Percentiles rank a stretch among this genome's conserved stretches.
These are phyloP conservation scores for Chiropotes sagulatus DNA, from an alignment of 2,797 vertebrate genomes.

Conservation along the genomic window DNA sequence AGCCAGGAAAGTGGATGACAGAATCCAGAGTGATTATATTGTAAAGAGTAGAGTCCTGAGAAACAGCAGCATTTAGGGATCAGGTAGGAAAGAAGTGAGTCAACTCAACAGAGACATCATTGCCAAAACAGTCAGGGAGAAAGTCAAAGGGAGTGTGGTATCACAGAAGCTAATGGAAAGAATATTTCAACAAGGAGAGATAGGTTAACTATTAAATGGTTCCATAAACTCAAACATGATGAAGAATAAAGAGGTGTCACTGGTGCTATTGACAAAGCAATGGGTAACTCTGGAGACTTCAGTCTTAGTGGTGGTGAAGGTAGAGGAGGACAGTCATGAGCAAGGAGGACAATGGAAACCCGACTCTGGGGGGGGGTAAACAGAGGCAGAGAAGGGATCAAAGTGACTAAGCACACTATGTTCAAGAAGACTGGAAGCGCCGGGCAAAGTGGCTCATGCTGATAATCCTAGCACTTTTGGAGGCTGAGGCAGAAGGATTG, in stretches of 20 bases:
- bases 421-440: background rate
- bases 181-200: background rate
- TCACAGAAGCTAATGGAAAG: background rate
- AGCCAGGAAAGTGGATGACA: background rate
- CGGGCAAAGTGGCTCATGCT: background rate
- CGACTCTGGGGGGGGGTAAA: too few relatives aligned
- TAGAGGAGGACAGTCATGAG: background rate
- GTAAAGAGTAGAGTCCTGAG: background rate
- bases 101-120: background rate
- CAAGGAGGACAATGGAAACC: background rate
- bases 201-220: background rate
- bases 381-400: rapidly evolving
- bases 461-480: background rate
- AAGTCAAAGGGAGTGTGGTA: background rate
- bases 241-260: rapidly evolving
- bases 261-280: background rate
- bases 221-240: background rate
- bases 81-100: background rate
- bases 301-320: background rate
- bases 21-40: background rate
- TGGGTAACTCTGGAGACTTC: background rate
- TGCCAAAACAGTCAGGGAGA: background rate
- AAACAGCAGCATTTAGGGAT: background rate
- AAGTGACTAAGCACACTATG: rapidly evolving
- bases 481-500: background rate